Evolutionary conservation across 1,140 invertebrate genomes (phyloP), one percentile per base, ranked within the genome.

Genomic region (Heliconius nattereri): DNA sequence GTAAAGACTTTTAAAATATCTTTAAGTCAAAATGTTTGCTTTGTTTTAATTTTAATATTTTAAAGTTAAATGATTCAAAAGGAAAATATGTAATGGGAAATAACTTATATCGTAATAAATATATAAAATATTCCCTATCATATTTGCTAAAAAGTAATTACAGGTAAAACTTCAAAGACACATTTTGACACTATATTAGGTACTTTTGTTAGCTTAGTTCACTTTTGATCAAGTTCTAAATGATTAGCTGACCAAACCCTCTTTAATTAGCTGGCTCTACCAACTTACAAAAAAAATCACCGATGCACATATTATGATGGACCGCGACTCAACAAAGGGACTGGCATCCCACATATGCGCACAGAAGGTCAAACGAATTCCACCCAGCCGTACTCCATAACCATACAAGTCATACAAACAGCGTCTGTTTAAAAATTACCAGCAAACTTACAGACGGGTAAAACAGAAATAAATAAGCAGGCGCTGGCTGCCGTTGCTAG

Each of bases 401-500:
- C 40, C 32, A 35, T 29, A 32, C 37, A 13, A 3, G n/a, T n/a
- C n/a, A n/a, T 2, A 2, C 29, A 29, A 29, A 29, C 29, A 90
- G 86, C 82, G 85, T 86, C 85, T 78, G 83, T 85, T 89, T 87
- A 76, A 85, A 88, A 85, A 85, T 86, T 86, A 85, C 85, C 86
- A 85, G 85, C 82, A 83, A 88, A 85, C 86, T 84, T 83, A 83
- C 83, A 90, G 87, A 89, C 87, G 88, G 86, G 85, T 87, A 82
- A 86, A 89, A 90, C 89, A 88, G 86, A 90, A 92, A 91, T 92
- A 91, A 90, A 88, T 88, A 86, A 89, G 82, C 80, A 86, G 87
- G 80, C 78, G 75, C 74, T 80, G 78, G 85, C 85, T 86, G 83
- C 82, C 89, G 91, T 92, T 92, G 90, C 89, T 91, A 92, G 83